Percentiles rank a stretch among this genome's conserved stretches.
These are phyloP conservation scores for Cheilosia impressa DNA, from an alignment of 2,888 invertebrate species.

Conservation along the genomic window DNA sequence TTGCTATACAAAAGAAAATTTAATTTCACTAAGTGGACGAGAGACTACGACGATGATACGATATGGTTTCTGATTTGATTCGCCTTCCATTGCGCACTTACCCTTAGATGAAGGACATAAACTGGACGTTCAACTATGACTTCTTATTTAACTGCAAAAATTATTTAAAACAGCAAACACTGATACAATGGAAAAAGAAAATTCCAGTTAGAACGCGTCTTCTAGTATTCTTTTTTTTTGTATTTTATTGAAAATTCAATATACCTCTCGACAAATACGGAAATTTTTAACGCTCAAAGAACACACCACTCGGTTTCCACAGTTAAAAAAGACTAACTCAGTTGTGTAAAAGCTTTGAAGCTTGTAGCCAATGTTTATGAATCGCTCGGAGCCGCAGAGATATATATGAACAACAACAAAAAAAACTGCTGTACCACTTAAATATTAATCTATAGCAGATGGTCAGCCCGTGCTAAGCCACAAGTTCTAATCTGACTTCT, in stretches of 20 bases:
- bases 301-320: constrained; percentile 52
- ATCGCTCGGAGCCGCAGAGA: constrained; percentile 20
- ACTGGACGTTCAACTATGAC: not conserved
- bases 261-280: constrained; percentile 25
- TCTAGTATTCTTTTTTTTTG: constrained; percentile 1
- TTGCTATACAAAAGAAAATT: constrained; percentile 9
- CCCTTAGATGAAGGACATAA: constrained; percentile 16
- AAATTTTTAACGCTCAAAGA: constrained; percentile 38
- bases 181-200: not conserved
- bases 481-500: constrained; percentile 23
- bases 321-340: constrained; percentile 64
- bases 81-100: constrained; percentile 3
- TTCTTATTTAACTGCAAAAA: not conserved
- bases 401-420: not conserved
- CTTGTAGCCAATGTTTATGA: constrained; percentile 57
- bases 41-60: not conserved
- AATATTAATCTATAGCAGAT: constrained; percentile 35
- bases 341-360: constrained; percentile 36
- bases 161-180: not conserved
- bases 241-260: constrained; percentile 26
- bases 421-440: constrained; percentile 35
- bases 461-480: constrained; percentile 21
- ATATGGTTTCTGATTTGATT: not conserved
- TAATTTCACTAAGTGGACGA: constrained; percentile 10
- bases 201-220: constrained; percentile 23